Conservation (phyloP, 2,113 vertebrate species). For the Corythornis madagascariensis region DNA sequence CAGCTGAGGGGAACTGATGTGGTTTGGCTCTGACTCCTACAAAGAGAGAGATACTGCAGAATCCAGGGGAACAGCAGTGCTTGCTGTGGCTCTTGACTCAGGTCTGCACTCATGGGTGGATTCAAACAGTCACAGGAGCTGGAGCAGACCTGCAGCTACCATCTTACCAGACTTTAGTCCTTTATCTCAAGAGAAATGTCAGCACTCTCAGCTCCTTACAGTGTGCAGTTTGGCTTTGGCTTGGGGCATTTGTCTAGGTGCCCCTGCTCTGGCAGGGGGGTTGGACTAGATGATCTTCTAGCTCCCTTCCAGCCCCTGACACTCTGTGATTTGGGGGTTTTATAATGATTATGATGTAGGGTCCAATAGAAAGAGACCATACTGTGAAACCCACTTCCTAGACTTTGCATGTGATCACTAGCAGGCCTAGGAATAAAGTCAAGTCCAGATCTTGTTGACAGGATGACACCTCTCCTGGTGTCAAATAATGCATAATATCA, state of each 20-base stretch:
- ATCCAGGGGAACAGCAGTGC: background rate
- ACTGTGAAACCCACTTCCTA: background rate
- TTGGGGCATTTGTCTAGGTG: background rate
- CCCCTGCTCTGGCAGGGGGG: too few relatives aligned
- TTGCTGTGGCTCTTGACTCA: background rate
- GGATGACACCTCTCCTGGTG: background rate
- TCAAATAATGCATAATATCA: background rate
- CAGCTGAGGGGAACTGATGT: slow-evolving; percentile 19
- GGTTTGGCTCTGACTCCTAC: background rate
- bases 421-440: background rate
- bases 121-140: background rate
- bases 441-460: background rate
- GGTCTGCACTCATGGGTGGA: background rate
- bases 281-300: too few relatives aligned
- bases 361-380: background rate
- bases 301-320: too few relatives aligned
- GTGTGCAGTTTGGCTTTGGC: background rate
- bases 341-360: background rate
- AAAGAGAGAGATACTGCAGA: background rate
- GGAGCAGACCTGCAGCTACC: background rate
- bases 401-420: background rate
- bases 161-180: background rate
- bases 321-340: too few relatives aligned
- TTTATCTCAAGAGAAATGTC: background rate
- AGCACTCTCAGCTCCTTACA: rapidly evolving